Percentiles rank a stretch among this genome's conserved stretches.
Evolutionary conservation across 2,113 vertebrate genomes (phyloP).

Genomic region (Pagrus major): DNA sequence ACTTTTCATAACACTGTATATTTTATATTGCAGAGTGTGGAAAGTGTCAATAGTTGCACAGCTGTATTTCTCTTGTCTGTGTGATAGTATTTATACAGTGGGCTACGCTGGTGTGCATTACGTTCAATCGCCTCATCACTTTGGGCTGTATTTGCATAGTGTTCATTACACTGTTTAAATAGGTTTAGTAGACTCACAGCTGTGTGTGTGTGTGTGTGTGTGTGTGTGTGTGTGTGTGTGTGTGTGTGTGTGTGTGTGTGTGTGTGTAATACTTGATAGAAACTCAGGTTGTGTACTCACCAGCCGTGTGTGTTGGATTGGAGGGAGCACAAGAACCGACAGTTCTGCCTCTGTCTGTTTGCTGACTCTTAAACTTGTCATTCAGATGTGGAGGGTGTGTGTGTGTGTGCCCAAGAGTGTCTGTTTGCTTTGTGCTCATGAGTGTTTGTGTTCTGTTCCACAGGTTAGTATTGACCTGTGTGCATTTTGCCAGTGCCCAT

Average conservation of each 20-base stretch:
- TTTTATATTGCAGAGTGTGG: constrained; percentile 12
- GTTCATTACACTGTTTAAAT: constrained; percentile 79
- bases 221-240: constrained; percentile 60
- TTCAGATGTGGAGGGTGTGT: constrained; percentile 52
- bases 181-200: constrained; percentile 66
- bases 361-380: constrained; percentile 61
- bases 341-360: constrained; percentile 63
- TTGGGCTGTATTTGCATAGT: constrained; percentile 70
- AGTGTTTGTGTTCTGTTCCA: constrained; percentile 61
- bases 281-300: constrained; percentile 61
- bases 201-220: constrained; percentile 61
- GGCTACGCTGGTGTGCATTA: constrained; percentile 28
- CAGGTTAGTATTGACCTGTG: constrained; percentile 61
- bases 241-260: constrained; percentile 47
- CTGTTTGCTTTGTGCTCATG: constrained; percentile 65
- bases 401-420: constrained; percentile 47
- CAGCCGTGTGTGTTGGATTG: constrained; percentile 19
- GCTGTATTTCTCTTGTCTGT: constrained; percentile 43
- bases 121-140: constrained; percentile 59
- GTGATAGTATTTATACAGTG: constrained; percentile 50
- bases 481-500: constrained; percentile 34
- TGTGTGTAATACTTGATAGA: constrained; percentile 71
- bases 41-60: constrained; percentile 54
- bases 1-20: constrained; percentile 1
- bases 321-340: constrained; percentile 23